Conservation (phyloP, 2,888 invertebrate species). For the Sialis fuliginosa region DNA sequence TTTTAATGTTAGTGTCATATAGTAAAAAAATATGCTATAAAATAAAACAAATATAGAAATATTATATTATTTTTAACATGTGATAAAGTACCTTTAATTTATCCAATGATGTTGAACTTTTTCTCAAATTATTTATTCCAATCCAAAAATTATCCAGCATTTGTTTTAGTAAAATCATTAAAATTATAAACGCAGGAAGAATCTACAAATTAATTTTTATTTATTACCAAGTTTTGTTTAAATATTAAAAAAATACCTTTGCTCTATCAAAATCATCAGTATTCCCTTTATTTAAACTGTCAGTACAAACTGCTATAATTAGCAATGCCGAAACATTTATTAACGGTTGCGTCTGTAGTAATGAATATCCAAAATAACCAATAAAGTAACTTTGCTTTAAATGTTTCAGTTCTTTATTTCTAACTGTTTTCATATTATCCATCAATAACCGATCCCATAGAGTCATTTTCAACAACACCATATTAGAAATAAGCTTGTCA, state of each 20-base stretch:
- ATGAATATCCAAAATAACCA: conserved; percentile 6
- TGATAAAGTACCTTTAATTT: conserved; percentile 14
- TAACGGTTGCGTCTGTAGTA: conserved; percentile 6
- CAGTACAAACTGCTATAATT: background rate
- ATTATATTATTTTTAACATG: no score
- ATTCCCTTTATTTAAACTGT: no score
- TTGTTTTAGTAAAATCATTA: no score
- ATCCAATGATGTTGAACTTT: conserved; percentile 15
- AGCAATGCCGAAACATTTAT: conserved; percentile 5
- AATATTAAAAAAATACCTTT: no score
- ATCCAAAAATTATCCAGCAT: conserved; percentile 9
- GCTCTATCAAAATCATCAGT: no score
- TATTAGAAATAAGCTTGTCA: conserved; percentile 16
- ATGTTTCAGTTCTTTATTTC: conserved; percentile 7
- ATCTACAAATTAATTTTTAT: no score
- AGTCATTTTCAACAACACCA: conserved; percentile 15
- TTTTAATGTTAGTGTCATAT: conserved; percentile 16
- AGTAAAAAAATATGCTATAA: background rate
- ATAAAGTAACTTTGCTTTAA: conserved; percentile 5
- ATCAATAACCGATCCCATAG: conserved; percentile 15
- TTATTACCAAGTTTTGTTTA: no score
- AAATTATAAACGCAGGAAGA: no score
- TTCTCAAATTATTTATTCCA: conserved; percentile 16
- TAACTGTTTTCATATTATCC: conserved; percentile 10
- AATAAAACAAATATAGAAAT: background rate